These are phyloP conservation scores for Chromobotia macracanthus DNA, from an alignment of 2,797 vertebrate genomes.

Conservation along the genomic window DNA sequence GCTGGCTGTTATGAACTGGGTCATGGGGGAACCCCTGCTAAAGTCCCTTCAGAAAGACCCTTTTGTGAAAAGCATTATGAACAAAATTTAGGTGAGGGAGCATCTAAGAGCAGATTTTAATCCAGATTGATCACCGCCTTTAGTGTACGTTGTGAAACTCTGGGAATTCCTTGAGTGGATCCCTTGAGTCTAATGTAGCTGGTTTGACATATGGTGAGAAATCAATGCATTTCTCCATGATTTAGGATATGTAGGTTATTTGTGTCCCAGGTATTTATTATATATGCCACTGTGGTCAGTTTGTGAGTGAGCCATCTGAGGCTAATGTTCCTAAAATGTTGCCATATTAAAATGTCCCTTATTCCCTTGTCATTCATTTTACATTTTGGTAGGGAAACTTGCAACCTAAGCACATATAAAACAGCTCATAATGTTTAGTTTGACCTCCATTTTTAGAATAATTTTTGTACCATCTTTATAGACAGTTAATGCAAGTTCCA, in stretches of 20 bases:
- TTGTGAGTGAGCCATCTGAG: no score
- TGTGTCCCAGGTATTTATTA: slow-evolving; percentile 8
- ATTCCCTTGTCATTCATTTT: neutral
- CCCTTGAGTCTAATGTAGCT: slow-evolving; percentile 13
- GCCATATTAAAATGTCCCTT: neutral
- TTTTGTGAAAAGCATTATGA: slow-evolving; percentile 22
- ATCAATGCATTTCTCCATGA: slow-evolving; percentile 14
- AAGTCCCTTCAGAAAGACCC: neutral
- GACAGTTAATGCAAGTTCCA: neutral
- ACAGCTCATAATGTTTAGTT: no score
- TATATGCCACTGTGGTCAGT: neutral
- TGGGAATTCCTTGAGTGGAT: slow-evolving; percentile 9
- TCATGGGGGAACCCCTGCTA: slow-evolving; percentile 35
- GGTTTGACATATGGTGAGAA: slow-evolving; percentile 18
- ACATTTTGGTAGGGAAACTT: neutral
- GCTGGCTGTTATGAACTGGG: slow-evolving; percentile 21
- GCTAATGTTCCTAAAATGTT: no score
- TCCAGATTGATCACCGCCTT: slow-evolving; percentile 16
- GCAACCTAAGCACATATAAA: neutral
- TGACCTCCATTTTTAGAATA: no score
- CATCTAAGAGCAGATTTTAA: slow-evolving; percentile 14
- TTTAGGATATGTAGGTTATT: slow-evolving; percentile 19
- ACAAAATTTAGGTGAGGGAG: slow-evolving; percentile 8
- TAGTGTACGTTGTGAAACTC: slow-evolving; percentile 2
- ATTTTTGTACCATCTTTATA: no score